These are phyloP conservation scores for Pseudochirops cupreus DNA, from an alignment of 2,797 vertebrate species.

Conservation along the genomic window DNA sequence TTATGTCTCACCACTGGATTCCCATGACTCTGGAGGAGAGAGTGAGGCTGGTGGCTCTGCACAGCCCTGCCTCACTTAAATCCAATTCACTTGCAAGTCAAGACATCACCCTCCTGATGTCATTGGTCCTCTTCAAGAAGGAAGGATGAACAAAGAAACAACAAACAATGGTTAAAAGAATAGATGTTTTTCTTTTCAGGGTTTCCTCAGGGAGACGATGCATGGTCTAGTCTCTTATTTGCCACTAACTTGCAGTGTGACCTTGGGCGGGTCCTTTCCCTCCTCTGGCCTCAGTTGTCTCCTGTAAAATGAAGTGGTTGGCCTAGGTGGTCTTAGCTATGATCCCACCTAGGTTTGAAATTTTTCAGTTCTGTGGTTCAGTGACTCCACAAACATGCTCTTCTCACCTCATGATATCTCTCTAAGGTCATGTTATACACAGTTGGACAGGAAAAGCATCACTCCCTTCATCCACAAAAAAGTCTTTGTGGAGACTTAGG, in stretches of 20 bases:
- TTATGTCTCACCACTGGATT: not conserved
- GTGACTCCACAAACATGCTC: constrained; percentile 1
- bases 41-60: not conserved
- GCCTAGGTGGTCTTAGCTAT: not conserved
- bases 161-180: not conserved
- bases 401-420: not conserved
- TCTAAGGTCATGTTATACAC: constrained; percentile 54
- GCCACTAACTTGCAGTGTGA: not conserved
- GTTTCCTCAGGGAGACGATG: not conserved
- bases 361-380: not conserved
- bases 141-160: not conserved
- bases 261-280: not conserved
- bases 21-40: not conserved
- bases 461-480: not conserved
- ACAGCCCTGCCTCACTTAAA: not conserved
- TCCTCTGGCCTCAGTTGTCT: not conserved
- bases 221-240: not conserved
- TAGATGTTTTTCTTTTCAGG: not conserved
- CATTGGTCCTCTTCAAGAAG: not conserved
- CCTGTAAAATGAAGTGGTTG: not conserved
- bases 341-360: not conserved
- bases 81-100: not conserved
- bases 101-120: not conserved
- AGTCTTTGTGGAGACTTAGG: not conserved
- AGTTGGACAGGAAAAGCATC: constrained; percentile 24